Evolutionary conservation across 1,140 invertebrate genomes (phyloP).

Genomic region (Delia radicum): DNA sequence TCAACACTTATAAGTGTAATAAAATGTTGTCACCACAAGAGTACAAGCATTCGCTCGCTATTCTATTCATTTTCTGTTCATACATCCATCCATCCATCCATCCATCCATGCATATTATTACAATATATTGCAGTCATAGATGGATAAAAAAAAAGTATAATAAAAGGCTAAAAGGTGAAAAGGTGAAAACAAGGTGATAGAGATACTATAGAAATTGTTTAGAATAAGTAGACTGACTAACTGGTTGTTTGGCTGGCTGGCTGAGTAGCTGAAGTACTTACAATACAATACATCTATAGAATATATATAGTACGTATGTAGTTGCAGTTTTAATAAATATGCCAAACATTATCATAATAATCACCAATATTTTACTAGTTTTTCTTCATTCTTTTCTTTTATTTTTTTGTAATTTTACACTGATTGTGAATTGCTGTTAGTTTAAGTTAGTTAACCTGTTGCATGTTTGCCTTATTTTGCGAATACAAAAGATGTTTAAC

Average conservation of each 20-base stretch:
- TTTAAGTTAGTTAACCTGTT: neutral
- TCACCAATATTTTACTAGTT: constrained; percentile 10
- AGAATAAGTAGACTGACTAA: too few species aligned
- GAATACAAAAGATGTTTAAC: neutral
- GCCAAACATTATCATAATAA: constrained; percentile 22
- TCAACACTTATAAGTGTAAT: neutral
- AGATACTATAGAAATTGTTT: too few species aligned
- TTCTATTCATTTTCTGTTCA: too few species aligned
- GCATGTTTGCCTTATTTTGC: neutral
- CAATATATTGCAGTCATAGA: constrained; percentile 1
- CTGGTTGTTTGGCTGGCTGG: too few species aligned
- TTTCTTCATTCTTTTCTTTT: neutral
- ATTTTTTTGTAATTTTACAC: neutral
- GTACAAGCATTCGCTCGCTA: too few species aligned
- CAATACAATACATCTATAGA: neutral
- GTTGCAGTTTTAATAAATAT: constrained; percentile 4
- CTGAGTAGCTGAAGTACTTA: neutral
- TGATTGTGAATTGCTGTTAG: neutral
- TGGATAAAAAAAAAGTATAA: neutral
- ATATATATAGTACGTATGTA: neutral
- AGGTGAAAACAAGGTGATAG: constrained; percentile 8
- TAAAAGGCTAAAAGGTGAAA: constrained; percentile 4
- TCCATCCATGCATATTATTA: too few species aligned
- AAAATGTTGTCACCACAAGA: neutral
- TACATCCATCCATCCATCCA: too few species aligned